Conservation (phyloP, 2,888 invertebrate species). For the Dasysyrphus tricinctus region DNA sequence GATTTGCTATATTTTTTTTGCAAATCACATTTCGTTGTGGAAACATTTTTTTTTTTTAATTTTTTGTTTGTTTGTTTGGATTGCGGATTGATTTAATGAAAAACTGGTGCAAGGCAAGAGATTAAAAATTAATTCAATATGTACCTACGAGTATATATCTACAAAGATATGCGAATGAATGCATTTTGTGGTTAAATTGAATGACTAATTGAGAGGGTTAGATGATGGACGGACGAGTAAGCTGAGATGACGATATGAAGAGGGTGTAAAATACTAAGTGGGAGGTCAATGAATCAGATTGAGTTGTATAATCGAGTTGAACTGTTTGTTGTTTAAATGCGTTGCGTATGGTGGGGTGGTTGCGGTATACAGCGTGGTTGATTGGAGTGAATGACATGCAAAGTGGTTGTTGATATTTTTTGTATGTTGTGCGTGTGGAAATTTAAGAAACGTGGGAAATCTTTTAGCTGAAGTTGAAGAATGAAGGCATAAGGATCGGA, state of each 20-base stretch:
- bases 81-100: conserved; percentile 52
- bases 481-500: neutral
- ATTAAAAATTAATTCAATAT: conserved; percentile 51
- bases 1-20: conserved; percentile 10
- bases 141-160: neutral
- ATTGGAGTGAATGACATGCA: conserved; percentile 43
- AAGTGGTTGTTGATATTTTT: conserved; percentile 42
- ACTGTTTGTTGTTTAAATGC: neutral
- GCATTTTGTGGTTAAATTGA: conserved; percentile 50
- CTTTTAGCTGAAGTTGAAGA: conserved; percentile 3
- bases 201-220: conserved; percentile 68
- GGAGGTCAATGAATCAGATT: conserved; percentile 60
- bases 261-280: conserved; percentile 22
- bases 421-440: neutral
- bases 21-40: conserved; percentile 21
- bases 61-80: conserved; percentile 16
- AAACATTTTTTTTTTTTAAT: conserved; percentile 13
- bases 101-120: conserved; percentile 64
- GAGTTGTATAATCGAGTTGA: conserved; percentile 49
- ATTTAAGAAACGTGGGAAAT: conserved; percentile 45
- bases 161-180: neutral
- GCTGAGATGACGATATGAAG: neutral
- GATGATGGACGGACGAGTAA: neutral
- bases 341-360: neutral
- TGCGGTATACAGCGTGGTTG: too few species aligned